Percentiles rank a stretch among this genome's conserved stretches.
phyloP scores from a whole-genome alignment of 2,797 vertebrate genomes.

The Ceryle rudis region DNA sequence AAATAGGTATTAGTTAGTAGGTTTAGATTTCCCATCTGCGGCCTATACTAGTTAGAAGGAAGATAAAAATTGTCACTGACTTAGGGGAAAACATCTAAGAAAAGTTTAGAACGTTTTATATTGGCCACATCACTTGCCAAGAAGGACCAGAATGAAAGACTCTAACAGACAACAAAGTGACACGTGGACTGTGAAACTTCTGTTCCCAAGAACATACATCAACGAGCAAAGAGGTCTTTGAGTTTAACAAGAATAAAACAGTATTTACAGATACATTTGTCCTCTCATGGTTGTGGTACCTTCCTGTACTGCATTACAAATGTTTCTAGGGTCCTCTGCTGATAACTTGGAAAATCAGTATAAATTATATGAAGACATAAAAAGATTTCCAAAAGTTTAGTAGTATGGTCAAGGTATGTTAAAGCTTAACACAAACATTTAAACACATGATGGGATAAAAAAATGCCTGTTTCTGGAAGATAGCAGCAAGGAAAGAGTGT shows the following conservation, averaged over 20 bases:
- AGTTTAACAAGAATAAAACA: background rate
- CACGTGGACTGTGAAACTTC: background rate
- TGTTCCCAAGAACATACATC: background rate
- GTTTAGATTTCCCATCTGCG: background rate
- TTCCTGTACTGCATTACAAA: background rate
- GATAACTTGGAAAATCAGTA: background rate
- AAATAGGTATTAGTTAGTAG: background rate
- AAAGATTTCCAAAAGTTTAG: background rate
- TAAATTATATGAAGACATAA: background rate
- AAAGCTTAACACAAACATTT: background rate
- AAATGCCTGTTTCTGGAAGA: background rate
- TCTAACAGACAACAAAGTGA: background rate
- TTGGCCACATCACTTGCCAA: background rate
- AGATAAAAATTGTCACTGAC: background rate
- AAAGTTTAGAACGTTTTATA: background rate
- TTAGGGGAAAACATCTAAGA: background rate
- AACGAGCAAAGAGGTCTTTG: background rate
- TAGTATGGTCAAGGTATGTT: background rate
- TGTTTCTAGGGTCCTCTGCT: background rate
- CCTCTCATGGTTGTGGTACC: background rate
- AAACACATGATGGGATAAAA: background rate
- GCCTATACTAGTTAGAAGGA: background rate
- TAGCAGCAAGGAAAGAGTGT: background rate
- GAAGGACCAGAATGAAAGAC: background rate
- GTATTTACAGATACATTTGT: background rate